Percentiles rank a stretch among this genome's conserved stretches.
Evolutionary conservation across 2,797 vertebrate genomes (phyloP).

Genomic region (Melanotaenia boesemani): DNA sequence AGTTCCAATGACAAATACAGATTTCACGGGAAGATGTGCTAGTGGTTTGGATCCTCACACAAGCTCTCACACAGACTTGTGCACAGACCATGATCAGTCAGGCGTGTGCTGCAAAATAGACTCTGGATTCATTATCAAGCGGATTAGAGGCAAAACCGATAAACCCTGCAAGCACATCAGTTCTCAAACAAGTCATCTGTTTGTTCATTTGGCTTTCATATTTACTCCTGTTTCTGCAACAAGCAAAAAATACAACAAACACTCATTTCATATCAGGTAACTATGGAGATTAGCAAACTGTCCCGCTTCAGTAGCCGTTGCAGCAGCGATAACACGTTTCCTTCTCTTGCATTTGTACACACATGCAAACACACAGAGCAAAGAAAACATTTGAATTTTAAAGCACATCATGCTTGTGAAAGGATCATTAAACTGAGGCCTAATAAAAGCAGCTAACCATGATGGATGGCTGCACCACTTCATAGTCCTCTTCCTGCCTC

Average conservation of each 20-base stretch:
- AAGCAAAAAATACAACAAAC: conserved; percentile 36
- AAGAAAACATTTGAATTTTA: conserved; percentile 68
- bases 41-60: conserved; percentile 10
- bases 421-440: conserved; percentile 60
- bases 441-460: conserved; percentile 68
- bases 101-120: conserved; percentile 57
- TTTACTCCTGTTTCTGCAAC: conserved; percentile 56
- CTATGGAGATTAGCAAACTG: conserved; percentile 67
- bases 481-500: conserved; percentile 39
- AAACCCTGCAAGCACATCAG: conserved; percentile 59
- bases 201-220: conserved; percentile 66
- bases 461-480: conserved; percentile 63
- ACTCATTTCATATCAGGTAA: conserved; percentile 70
- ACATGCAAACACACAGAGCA: conserved; percentile 16
- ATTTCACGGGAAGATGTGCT: conserved; percentile 36
- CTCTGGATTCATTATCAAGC: conserved; percentile 65
- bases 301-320: conserved; percentile 43
- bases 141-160: conserved; percentile 68
- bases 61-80: conserved; percentile 13
- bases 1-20: conserved; percentile 35
- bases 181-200: conserved; percentile 65
- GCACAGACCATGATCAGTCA: conserved; percentile 43
- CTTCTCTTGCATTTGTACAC: conserved; percentile 26
- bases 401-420: conserved; percentile 35
- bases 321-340: conserved; percentile 43